Evolutionary conservation across 2,888 invertebrate genomes (phyloP), one percentile per base, ranked within the genome.

Genomic region (Dasypolia templi): DNA sequence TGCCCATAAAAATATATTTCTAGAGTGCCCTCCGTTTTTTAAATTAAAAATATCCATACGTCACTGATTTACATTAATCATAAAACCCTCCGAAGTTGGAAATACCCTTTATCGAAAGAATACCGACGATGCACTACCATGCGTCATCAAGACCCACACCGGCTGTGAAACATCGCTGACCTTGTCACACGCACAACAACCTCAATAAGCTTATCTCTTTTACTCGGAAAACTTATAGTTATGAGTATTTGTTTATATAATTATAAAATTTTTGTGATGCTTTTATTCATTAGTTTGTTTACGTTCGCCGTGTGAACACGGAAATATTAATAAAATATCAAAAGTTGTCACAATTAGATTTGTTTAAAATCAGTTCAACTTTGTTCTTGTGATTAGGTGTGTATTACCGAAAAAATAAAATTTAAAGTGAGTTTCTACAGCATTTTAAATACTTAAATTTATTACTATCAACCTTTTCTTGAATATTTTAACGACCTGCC

Each of bases 271-370:
- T 51, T 70, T 39, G 51, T 44, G 12, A 53, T n/a, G 22, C 32
- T 72, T 51, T 42, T 39, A 67, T 66, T 86, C 82, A 85, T 74
- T 78, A 53, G 63, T 76, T 69, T 69, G 72, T 76, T 79, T 77
- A 79, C 65, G 32, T 64, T 78, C 63, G 64, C 19, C 11, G 49
- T 4, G 79, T 65, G 59, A 72, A 72, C 68, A 86, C 70, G 42
- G 51, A 59, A 67, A 39, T 51, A 26, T 11, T 62, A 53, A 29
- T n/a, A 26, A 35, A 62, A 35, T 19, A 22, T 55, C 22, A 44
- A 42, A 29, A 29, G 12, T 29, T 56, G 69, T 75, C 51, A 29
- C 12, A 58, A 42, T 78, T 56, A 46, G 3, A 12, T 44, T 63
- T 19, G 12, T 55, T 58, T 46, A 49, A 63, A 66, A 14, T 51